phyloP scores from a whole-genome alignment of 1,140 invertebrate species.

The Lepidurus arcticus region DNA sequence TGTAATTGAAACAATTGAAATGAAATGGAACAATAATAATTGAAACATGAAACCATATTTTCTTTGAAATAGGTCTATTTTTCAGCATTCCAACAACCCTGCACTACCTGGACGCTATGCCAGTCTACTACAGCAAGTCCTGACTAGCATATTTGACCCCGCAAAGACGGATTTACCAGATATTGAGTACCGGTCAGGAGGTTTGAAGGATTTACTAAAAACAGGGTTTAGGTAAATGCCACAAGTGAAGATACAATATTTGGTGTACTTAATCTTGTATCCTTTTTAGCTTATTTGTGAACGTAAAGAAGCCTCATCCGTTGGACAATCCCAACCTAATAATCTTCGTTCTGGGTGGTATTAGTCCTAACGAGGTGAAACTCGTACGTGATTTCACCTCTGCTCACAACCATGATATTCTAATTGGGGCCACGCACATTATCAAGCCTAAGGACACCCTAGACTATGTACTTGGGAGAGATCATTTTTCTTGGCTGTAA shows the following conservation, averaged over 20 bases:
- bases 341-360: conserved; percentile 36
- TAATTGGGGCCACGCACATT: not conserved
- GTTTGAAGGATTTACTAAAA: conserved; percentile 46
- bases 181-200: conserved; percentile 44
- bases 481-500: not conserved
- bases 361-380: conserved; percentile 37
- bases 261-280: not conserved
- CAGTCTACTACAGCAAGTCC: conserved; percentile 42
- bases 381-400: conserved; percentile 32
- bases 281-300: conserved; percentile 38
- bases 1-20: not conserved
- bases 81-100: conserved; percentile 39
- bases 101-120: conserved; percentile 41
- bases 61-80: conserved; percentile 38
- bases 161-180: conserved; percentile 43
- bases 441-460: not conserved
- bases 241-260: not conserved
- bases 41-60: not conserved
- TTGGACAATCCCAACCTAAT: conserved; percentile 36
- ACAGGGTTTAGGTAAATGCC: conserved; percentile 41
- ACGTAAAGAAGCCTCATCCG: conserved; percentile 37
- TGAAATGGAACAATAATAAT: too few species aligned
- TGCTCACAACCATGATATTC: not conserved
- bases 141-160: conserved; percentile 44
- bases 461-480: conserved; percentile 3